These are phyloP conservation scores for Microchrysa polita DNA, from an alignment of 2,888 invertebrate genomes.

Conservation along the genomic window DNA sequence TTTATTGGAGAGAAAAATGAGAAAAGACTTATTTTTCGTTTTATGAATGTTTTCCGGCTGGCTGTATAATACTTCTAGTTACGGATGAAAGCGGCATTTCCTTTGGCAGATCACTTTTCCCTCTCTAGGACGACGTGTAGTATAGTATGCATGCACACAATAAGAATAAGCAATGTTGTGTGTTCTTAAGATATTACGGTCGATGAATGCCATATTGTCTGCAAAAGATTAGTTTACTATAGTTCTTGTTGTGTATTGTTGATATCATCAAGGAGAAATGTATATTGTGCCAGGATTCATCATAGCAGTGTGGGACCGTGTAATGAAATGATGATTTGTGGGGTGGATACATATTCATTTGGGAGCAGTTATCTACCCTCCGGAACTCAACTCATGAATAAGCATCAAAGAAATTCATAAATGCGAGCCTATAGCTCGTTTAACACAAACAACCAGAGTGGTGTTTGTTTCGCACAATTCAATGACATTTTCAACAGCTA, in stretches of 20 bases:
- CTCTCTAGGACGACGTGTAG: neutral
- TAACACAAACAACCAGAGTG: too few relatives aligned
- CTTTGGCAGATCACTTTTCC: neutral
- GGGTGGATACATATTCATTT: too few relatives aligned
- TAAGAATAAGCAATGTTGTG: neutral
- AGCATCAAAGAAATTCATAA: too few relatives aligned
- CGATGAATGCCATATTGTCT: slow-evolving; percentile 2
- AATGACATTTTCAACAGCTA: neutral
- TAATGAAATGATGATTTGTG: too few relatives aligned
- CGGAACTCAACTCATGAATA: too few relatives aligned
- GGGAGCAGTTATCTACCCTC: too few relatives aligned
- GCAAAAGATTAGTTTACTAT: slow-evolving; percentile 9
- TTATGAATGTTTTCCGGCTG: neutral
- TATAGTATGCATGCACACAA: too few relatives aligned
- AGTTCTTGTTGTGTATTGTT: neutral
- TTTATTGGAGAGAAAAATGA: slow-evolving; percentile 9
- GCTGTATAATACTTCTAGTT: neutral
- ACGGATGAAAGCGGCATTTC: neutral
- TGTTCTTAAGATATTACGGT: neutral
- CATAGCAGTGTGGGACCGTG: too few relatives aligned
- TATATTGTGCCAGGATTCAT: too few relatives aligned
- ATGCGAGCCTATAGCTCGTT: too few relatives aligned
- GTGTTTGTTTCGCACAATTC: neutral
- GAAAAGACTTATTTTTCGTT: neutral
- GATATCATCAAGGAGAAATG: neutral